phyloP scores from a whole-genome alignment of 2,888 invertebrate species.

The Euplexia lucipara region DNA sequence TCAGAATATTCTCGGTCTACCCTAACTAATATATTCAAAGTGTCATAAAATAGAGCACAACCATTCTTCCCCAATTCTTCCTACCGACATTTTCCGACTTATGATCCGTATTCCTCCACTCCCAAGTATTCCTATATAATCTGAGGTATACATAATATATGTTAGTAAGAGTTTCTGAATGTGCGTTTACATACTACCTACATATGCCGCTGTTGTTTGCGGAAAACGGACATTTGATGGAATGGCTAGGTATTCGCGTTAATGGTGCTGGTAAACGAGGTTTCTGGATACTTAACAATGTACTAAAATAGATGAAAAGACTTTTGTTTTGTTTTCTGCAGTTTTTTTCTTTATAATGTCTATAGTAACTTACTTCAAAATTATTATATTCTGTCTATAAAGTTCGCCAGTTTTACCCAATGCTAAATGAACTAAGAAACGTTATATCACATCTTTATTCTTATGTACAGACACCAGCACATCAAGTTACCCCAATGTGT shows the following conservation, averaged over 20 bases:
- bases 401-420: no score
- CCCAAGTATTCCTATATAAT: slow-evolving; percentile 61
- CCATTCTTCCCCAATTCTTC: slow-evolving; percentile 42
- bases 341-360: no score
- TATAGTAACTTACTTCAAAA: no score
- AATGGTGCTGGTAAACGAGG: neutral
- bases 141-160: slow-evolving; percentile 60
- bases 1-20: neutral
- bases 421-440: no score
- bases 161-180: slow-evolving; percentile 55
- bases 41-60: slow-evolving; percentile 31
- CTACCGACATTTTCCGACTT: slow-evolving; percentile 39
- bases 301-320: neutral
- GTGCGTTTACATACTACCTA: slow-evolving; percentile 51
- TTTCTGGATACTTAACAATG: neutral
- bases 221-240: slow-evolving; percentile 20
- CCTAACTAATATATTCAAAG: slow-evolving; percentile 27
- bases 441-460: no score
- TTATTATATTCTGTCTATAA: no score
- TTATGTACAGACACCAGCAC: no score
- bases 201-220: slow-evolving; percentile 37
- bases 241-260: slow-evolving; percentile 30
- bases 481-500: no score
- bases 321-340: neutral
- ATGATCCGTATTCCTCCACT: slow-evolving; percentile 50